Evolutionary conservation across 2,888 invertebrate species (phyloP), one percentile per base, ranked within the genome.

Genomic region (Augochlorella aurata): DNA sequence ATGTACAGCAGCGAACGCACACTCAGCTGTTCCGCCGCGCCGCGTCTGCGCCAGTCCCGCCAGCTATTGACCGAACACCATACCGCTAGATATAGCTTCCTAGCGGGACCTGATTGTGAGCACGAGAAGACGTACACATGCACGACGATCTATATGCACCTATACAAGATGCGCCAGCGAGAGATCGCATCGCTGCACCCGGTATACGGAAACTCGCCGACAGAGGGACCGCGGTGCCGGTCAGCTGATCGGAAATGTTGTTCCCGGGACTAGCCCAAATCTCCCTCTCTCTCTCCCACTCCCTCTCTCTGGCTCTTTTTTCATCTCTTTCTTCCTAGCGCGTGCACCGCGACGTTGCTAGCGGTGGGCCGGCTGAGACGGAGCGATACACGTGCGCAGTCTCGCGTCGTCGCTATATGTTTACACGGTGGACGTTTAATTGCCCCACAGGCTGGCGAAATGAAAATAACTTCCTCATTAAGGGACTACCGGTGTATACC

Each of bases 61-160:
- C 90, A 92, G 91, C 93, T 93, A 93, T 93, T 92, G 93, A 93
- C 93, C 93, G 93, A 92, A 88, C 91, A 91, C 90, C 81, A 87
- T 79, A 72, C 70, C 21, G 74, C 44, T 78, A 73, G 67, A 63
- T 63, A 63, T 63, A 63, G 63, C 9, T 38, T 38, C 2, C 38
- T 38, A 38, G 63, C 38, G 63, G 63, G 1, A 38, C 63, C 38
- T 38, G 38, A 38, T 38, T 38, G 18, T 38, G 38, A 63, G 63
- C 63, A 38, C 29, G 44, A 65, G n/a, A 24, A 58, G 18, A 44
- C 10, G 12, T 58, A n/a, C 66, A 54, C 38, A 18, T 12, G 45
- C 49, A 12, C 63, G 21, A 5, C 14, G 2, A 45, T 24, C 61
- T 24, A 45, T 24, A 45, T 49, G 61, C 63, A 58, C 21, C 65